Percentiles rank a stretch among this genome's conserved stretches.
Evolutionary conservation across 2,797 vertebrate genomes (phyloP).

Genomic region (Hydrocynus forskahlii): DNA sequence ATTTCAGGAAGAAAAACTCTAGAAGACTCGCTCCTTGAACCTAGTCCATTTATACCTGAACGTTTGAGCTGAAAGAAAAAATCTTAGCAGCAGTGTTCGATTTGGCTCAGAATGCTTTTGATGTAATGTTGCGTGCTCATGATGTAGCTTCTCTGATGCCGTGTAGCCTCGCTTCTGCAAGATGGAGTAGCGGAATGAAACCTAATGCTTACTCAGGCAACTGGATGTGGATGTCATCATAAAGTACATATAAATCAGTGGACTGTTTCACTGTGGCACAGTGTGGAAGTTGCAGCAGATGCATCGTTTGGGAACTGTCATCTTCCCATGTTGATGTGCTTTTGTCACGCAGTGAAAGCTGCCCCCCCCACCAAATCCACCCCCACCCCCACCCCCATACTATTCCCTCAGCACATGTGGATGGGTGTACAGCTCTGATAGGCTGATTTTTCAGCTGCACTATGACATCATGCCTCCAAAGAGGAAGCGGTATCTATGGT

Average conservation of each 20-base stretch:
- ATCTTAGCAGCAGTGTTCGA: neutral
- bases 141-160: neutral
- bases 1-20: too few species aligned
- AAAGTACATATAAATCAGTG: neutral
- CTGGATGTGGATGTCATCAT: neutral
- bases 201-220: neutral
- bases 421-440: neutral
- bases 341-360: neutral
- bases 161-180: neutral
- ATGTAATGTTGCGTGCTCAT: neutral
- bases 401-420: constrained; percentile 31
- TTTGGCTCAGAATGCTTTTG: neutral
- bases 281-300: neutral
- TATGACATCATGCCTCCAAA: constrained; percentile 46
- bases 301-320: neutral
- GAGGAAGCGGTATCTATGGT: constrained; percentile 47
- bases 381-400: neutral
- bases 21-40: too few species aligned
- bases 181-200: neutral
- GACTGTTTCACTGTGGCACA: neutral
- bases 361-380: too few species aligned
- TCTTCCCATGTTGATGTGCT: neutral
- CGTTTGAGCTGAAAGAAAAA: neutral
- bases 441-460: constrained; percentile 44
- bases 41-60: too few species aligned